These are phyloP conservation scores for Marisa cornuarietis DNA, from an alignment of 1,140 invertebrate genomes.

Conservation along the genomic window DNA sequence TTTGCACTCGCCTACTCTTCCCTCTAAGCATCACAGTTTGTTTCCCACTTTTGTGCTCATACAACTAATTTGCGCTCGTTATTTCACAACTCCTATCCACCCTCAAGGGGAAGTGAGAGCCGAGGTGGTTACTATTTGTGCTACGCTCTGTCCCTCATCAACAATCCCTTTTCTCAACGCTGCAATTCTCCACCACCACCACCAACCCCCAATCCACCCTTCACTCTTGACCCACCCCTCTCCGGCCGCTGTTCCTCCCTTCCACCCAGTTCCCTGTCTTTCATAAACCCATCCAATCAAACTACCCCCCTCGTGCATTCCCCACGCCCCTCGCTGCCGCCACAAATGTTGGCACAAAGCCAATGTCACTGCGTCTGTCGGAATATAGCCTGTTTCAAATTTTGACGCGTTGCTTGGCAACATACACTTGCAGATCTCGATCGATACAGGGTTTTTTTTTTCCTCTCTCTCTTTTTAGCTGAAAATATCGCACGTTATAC, in stretches of 20 bases:
- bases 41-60: not conserved
- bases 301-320: not conserved
- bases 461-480: too few species aligned
- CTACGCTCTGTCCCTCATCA: too few species aligned
- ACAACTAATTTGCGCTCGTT: too few species aligned
- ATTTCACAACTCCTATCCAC: too few species aligned
- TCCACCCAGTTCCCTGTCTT: not conserved
- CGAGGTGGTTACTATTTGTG: too few species aligned
- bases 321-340: not conserved
- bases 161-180: too few species aligned
- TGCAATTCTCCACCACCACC: too few species aligned
- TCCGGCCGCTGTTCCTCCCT: too few species aligned
- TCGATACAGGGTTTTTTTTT: constrained; percentile 1
- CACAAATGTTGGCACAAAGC: not conserved
- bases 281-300: not conserved
- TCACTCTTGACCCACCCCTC: not conserved
- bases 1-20: not conserved
- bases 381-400: constrained; percentile 14
- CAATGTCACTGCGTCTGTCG: not conserved
- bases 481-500: too few species aligned
- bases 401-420: constrained; percentile 13
- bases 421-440: constrained; percentile 8
- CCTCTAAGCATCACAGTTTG: not conserved
- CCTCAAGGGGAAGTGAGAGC: too few species aligned
- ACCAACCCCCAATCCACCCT: not conserved